phyloP scores from a whole-genome alignment of 2,797 vertebrate genomes.

The Amblyraja radiata region DNA sequence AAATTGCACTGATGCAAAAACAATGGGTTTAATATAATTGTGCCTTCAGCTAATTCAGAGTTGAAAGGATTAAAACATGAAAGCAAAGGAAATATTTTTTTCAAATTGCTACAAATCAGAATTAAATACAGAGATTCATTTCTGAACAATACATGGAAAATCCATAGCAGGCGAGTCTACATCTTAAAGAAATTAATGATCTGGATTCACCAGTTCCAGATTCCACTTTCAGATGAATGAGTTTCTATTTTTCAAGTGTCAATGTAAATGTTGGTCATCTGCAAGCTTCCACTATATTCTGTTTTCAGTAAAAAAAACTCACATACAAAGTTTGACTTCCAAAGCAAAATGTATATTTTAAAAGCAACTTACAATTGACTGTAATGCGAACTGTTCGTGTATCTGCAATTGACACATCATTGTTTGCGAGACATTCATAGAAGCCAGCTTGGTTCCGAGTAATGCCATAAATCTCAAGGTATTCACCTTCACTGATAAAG shows the following conservation, averaged over 20 bases:
- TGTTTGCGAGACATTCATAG: slow-evolving; percentile 91
- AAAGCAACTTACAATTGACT: slow-evolving; percentile 90
- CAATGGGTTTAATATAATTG: not conserved
- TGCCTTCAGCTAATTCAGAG: not conserved
- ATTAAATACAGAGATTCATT: not conserved
- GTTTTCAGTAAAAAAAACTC: not conserved
- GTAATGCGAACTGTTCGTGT: slow-evolving; percentile 87
- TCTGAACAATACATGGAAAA: not conserved
- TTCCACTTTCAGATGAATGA: not conserved
- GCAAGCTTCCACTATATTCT: not conserved
- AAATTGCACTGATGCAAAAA: not conserved
- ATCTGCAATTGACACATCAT: slow-evolving; percentile 87
- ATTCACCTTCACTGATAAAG: slow-evolving; percentile 81
- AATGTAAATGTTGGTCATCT: not conserved
- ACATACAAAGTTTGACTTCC: not conserved
- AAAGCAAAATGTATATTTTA: not conserved
- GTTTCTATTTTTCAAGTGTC: not conserved
- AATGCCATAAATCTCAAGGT: slow-evolving; percentile 91
- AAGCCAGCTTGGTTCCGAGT: slow-evolving; percentile 91
- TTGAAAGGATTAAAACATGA: slow-evolving; percentile 20
- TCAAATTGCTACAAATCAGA: not conserved
- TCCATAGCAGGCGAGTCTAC: not conserved
- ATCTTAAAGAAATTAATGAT: not conserved
- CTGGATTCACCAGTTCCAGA: not conserved
- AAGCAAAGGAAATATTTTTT: not conserved